phyloP scores from a whole-genome alignment of 2,888 invertebrate genomes.

The Lepidochitona cinerea region DNA sequence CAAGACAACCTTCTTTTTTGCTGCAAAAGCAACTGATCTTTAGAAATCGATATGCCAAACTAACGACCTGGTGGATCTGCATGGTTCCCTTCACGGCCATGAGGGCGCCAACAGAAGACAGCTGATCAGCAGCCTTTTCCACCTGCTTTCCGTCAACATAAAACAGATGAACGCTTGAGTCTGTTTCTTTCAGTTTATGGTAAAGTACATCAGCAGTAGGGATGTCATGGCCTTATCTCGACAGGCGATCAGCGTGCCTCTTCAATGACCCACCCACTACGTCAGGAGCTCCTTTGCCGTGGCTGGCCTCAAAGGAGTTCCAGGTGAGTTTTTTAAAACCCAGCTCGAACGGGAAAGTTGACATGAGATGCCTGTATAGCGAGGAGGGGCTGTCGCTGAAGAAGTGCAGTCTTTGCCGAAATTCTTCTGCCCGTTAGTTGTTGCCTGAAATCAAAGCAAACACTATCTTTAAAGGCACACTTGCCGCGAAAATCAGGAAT shows the following conservation, averaged over 20 bases:
- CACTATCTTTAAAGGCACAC: no score
- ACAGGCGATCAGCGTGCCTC: constrained; percentile 41
- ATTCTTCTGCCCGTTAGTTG: no score
- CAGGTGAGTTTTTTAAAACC: constrained; percentile 34
- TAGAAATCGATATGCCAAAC: neutral
- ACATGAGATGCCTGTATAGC: constrained; percentile 59
- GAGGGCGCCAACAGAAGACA: neutral
- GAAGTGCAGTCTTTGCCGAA: no score
- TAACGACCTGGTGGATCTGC: neutral
- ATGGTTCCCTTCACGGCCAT: neutral
- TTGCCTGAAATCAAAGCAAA: no score
- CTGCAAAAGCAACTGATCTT: neutral
- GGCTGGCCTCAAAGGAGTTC: constrained; percentile 65
- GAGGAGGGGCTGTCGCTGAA: constrained; percentile 57
- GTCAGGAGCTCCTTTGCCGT: constrained; percentile 66
- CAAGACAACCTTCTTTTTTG: neutral
- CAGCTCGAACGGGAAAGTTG: constrained; percentile 18
- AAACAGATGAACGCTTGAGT: neutral
- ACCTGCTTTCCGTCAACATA: neutral
- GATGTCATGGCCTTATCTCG: constrained; percentile 32
- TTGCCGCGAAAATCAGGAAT: no score
- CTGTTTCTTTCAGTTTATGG: neutral
- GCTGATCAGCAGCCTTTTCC: neutral
- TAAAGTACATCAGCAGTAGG: neutral
- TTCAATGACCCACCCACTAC: constrained; percentile 58